Percentiles rank a stretch among this genome's conserved stretches.
Conservation (phyloP, 2,797 vertebrate species). For the Argyrosomus regius region DNA sequence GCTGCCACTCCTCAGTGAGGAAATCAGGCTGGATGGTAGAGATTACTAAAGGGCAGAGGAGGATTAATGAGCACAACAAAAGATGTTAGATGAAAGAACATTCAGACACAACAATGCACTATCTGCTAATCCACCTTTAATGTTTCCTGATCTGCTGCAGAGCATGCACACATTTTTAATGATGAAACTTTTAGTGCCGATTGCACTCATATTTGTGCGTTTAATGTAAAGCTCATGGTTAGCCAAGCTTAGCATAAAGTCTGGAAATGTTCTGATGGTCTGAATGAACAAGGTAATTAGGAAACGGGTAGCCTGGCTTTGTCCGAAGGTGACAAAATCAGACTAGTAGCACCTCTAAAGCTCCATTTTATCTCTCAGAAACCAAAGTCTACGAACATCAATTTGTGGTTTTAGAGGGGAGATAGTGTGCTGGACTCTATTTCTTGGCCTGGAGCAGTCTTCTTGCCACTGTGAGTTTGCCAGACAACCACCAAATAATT, state of each 20-base stretch:
- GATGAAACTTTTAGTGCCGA: background rate
- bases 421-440: background rate
- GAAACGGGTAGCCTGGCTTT: background rate
- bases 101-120: conserved; percentile 17
- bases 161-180: background rate
- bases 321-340: background rate
- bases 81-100: conserved; percentile 40
- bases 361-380: background rate
- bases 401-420: background rate
- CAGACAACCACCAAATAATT: background rate
- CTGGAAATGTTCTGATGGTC: no score
- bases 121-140: background rate
- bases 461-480: background rate
- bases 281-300: no score
- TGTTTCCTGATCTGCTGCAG: conserved; percentile 6
- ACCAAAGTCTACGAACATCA: background rate
- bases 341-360: background rate
- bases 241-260: background rate
- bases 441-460: background rate
- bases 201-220: background rate
- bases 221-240: background rate
- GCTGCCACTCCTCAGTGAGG: conserved; percentile 71
- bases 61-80: conserved; percentile 65
- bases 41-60: conserved; percentile 74
- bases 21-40: conserved; percentile 62